Evolutionary conservation across 2,888 invertebrate species (phyloP).

Genomic region (Xestia c-nigrum): DNA sequence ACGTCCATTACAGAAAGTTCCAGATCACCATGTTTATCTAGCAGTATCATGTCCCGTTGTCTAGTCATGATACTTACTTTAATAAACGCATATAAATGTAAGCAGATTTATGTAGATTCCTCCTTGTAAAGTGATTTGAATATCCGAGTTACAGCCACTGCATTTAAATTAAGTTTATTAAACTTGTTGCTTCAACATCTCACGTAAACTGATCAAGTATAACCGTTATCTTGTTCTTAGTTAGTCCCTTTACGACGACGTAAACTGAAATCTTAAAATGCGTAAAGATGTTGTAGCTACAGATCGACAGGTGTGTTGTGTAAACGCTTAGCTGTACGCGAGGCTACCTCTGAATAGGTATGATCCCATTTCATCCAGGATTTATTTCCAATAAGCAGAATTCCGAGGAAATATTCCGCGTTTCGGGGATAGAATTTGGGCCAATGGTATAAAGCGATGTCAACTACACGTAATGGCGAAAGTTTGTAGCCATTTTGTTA

Average conservation of each 20-base stretch:
- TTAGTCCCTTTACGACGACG: constrained; percentile 36
- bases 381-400: constrained; percentile 86
- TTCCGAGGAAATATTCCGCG: constrained; percentile 78
- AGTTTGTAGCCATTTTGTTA: constrained; percentile 73
- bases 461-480: constrained; percentile 70
- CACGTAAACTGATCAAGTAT: constrained; percentile 50
- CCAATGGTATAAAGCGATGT: constrained; percentile 72
- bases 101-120: constrained; percentile 65
- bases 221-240: constrained; percentile 28
- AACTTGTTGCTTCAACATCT: constrained; percentile 66
- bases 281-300: constrained; percentile 13
- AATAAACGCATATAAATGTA: constrained; percentile 51
- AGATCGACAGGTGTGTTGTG: constrained; percentile 38
- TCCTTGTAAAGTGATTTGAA: constrained; percentile 67
- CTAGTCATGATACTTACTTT: constrained; percentile 34
- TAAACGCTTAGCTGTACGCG: constrained; percentile 49
- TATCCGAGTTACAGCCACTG: constrained; percentile 65
- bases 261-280: constrained; percentile 42
- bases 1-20: not conserved
- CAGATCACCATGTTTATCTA: not conserved
- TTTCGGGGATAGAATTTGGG: constrained; percentile 78
- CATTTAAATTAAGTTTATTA: constrained; percentile 68
- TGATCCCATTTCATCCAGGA: constrained; percentile 84
- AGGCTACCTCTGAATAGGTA: constrained; percentile 75
- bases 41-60: constrained; percentile 14